Conservation (phyloP, 2,888 invertebrate species). For the Harpalus rubripes region DNA sequence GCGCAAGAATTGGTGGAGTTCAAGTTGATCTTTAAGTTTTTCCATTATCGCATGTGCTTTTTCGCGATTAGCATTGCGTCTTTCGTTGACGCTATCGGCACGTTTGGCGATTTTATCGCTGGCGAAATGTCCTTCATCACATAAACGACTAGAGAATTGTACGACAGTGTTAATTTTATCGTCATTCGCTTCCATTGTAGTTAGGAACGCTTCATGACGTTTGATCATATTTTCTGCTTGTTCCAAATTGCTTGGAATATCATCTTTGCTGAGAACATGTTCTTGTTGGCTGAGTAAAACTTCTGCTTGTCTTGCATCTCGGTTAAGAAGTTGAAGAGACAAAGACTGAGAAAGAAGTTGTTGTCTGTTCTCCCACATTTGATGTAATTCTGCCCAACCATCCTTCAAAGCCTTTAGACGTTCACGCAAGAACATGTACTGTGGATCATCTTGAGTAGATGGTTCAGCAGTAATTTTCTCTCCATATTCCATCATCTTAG, state of each 20-base stretch:
- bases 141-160: slow-evolving; percentile 93
- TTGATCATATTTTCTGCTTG: slow-evolving; percentile 98
- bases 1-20: slow-evolving; percentile 96
- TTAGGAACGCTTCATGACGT: slow-evolving; percentile 98
- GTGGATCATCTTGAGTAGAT: slow-evolving; percentile 95
- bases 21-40: slow-evolving; percentile 94
- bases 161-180: slow-evolving; percentile 99
- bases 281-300: slow-evolving; percentile 99
- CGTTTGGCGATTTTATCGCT: slow-evolving; percentile 98
- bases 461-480: slow-evolving; percentile 94
- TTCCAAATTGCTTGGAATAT: slow-evolving; percentile 86
- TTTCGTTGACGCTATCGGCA: slow-evolving; percentile 94
- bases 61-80: slow-evolving; percentile 93
- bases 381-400: slow-evolving; percentile 99
- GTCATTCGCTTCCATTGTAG: slow-evolving; percentile 99
- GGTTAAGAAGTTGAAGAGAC: slow-evolving; percentile 95
- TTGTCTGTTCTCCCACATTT: slow-evolving; percentile 99
- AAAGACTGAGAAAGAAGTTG: slow-evolving; percentile 95
- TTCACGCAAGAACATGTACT: slow-evolving; percentile 99
- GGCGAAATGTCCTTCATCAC: slow-evolving; percentile 96
- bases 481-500: slow-evolving; percentile 99
- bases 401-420: slow-evolving; percentile 98
- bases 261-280: slow-evolving; percentile 94
- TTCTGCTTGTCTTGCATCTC: slow-evolving; percentile 98
- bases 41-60: slow-evolving; percentile 95